A percentile compares a stretch with the other conserved stretches of the same genome.
phyloP scores from a whole-genome alignment of 2,797 vertebrate species.

The Antennarius maculatus region DNA sequence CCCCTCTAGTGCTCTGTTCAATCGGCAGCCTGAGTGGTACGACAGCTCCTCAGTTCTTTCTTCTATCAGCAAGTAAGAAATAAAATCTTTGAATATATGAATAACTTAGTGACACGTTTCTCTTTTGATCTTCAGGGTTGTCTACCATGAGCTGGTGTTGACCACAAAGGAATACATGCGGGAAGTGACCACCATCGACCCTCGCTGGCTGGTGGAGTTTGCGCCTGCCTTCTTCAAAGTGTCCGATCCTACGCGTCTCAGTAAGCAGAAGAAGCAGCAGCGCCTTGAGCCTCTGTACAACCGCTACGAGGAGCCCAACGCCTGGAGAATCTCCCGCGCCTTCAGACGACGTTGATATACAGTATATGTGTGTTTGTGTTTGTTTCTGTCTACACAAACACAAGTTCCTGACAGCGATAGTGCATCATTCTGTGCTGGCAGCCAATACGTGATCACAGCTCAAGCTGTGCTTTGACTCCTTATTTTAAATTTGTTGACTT shows the following conservation, averaged over 20 bases:
- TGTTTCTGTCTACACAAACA: rapidly evolving
- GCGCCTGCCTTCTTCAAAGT: conserved; percentile 98
- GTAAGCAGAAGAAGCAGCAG: conserved; percentile 99
- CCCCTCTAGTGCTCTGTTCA: conserved; percentile 97
- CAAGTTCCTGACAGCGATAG: rapidly evolving
- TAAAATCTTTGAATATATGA: neutral
- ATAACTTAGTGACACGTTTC: neutral
- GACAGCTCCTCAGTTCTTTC: conserved; percentile 10
- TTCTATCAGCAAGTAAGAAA: neutral
- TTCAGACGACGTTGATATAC: conserved; percentile 90
- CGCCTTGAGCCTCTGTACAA: conserved; percentile 96
- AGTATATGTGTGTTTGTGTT: too few relatives aligned
- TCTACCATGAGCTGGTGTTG: conserved; percentile 96
- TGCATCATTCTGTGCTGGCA: neutral
- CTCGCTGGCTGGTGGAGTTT: conserved; percentile 98
- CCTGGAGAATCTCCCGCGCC: conserved; percentile 96
- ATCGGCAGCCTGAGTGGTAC: conserved; percentile 97
- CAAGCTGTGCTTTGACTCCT: neutral
- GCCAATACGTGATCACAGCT: neutral
- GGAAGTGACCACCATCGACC: conserved; percentile 97
- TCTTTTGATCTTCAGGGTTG: conserved; percentile 83
- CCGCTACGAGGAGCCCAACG: conserved; percentile 97
- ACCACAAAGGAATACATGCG: conserved; percentile 99
- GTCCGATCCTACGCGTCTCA: conserved; percentile 96
- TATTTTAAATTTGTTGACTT: conserved; percentile 9